Base-by-base conservation (phyloP, 2,113 vertebrate genomes). In the Embiotoca jacksoni region DNA sequence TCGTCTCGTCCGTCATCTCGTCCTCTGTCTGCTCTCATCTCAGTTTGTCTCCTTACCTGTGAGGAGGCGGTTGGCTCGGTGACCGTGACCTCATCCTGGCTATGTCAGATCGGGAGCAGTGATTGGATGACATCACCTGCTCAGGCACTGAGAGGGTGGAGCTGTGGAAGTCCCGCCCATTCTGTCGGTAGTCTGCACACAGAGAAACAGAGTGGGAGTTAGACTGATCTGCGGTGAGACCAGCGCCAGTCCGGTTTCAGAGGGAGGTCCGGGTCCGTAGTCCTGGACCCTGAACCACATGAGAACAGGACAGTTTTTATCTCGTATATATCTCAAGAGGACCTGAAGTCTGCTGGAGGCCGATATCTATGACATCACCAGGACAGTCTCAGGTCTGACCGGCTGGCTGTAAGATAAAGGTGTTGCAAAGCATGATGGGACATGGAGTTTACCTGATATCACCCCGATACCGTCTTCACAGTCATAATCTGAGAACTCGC, bases 401-500 rank as follows among this genome's bases (percentile, higher is more conserved):
- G 3, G 11, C 1, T 44, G 41, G 8, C 11, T 44, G 41, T 7
- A 44, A 13, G 13, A 44, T 44, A 2, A 44, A 11, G 5, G 9
- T 11, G 5, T 3, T 52, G 47, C 11, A 13, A 50, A 49, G 72
- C 63, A 57, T 36, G 37, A 41, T 63, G 70, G 65, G 69, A 82
- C 10, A 47, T 67, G 31, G 7, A 52, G 65, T 72, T 87, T 94
- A 98, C 97, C 97, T 96, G 97, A 96, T 67, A 98, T 94, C 30
- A 98, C 97, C 44, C 97, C 97, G 69, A 99, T 94, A 74, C 96
- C 97, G 69, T 99, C 97, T 83, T 98, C 98, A 90, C 96, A 98
- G 87, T 99, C 98, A 32, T 97, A 98, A 88, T 99, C 97, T 71
- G 98, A 98, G 68, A 99, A 96, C 94, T 99, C 98, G 33, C 95